phyloP scores from a whole-genome alignment of 2,888 invertebrate genomes.

The Drosophila koepferae region DNA sequence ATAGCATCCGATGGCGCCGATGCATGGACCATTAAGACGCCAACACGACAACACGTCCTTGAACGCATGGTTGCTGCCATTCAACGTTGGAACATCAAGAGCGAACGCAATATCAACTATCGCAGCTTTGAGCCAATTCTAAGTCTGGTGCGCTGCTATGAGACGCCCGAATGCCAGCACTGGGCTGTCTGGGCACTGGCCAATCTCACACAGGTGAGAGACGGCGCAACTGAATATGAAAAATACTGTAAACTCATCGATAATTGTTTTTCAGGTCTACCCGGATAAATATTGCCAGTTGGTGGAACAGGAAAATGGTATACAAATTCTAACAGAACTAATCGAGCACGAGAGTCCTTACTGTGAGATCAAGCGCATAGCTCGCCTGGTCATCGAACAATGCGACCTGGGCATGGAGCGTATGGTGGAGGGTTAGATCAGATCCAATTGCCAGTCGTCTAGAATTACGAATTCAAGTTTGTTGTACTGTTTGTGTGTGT shows the following conservation, averaged over 20 bases:
- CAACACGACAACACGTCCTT: constrained; percentile 90
- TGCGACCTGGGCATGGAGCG: constrained; percentile 85
- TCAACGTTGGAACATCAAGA: constrained; percentile 93
- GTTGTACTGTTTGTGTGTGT: constrained; percentile 65
- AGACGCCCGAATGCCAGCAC: constrained; percentile 96
- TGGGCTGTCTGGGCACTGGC: constrained; percentile 99
- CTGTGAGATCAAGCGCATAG: constrained; percentile 89
- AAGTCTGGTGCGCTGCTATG: constrained; percentile 91
- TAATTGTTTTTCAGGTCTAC: constrained; percentile 86
- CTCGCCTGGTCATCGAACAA: constrained; percentile 89
- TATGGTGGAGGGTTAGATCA: constrained; percentile 81
- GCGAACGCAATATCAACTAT: constrained; percentile 98
- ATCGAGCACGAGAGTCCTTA: constrained; percentile 88
- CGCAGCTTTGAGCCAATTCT: constrained; percentile 97
- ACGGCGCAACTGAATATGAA: neutral
- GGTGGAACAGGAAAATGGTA: constrained; percentile 94
- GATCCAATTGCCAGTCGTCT: constrained; percentile 11
- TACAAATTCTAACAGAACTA: constrained; percentile 89
- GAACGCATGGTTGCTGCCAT: constrained; percentile 92
- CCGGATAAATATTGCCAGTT: constrained; percentile 95
- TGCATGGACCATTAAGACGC: constrained; percentile 92
- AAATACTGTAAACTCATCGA: neutral
- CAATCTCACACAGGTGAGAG: constrained; percentile 91
- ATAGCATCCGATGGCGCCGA: constrained; percentile 96
- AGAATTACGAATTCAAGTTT: constrained; percentile 59